Conservation (phyloP, 2,888 invertebrate species). For the Andrena bicolor region DNA sequence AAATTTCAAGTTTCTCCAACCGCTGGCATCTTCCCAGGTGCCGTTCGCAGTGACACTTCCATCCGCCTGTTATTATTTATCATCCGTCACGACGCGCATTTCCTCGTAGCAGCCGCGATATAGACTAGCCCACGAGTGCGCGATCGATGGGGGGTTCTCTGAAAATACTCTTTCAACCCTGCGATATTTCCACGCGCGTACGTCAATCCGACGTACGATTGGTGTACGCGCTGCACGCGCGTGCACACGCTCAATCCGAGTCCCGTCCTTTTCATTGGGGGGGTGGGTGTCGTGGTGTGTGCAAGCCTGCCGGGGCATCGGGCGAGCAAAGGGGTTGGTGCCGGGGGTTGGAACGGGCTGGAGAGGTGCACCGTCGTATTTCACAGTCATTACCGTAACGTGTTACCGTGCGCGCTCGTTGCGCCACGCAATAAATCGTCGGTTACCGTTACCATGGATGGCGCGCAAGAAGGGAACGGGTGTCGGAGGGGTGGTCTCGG, state of each 20-base stretch:
- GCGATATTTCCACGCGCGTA: constrained; percentile 55
- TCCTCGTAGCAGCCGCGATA: constrained; percentile 33
- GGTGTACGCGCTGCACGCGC: constrained; percentile 11
- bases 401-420: constrained; percentile 78
- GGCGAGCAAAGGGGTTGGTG: constrained; percentile 43
- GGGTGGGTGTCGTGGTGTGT: constrained; percentile 3
- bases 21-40: constrained; percentile 15
- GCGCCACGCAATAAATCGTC: constrained; percentile 81
- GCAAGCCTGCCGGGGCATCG: constrained; percentile 46
- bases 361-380: constrained; percentile 79
- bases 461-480: constrained; percentile 56
- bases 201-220: constrained; percentile 41
- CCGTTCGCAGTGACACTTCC: constrained; percentile 17
- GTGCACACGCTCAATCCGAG: constrained; percentile 55
- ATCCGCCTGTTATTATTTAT: constrained; percentile 44
- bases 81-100: constrained; percentile 20
- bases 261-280: constrained; percentile 64
- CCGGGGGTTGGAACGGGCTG: constrained; percentile 50
- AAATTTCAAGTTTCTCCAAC: background rate
- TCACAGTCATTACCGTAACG: constrained; percentile 83
- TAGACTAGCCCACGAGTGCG: constrained; percentile 10
- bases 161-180: constrained; percentile 46
- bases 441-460: constrained; percentile 78
- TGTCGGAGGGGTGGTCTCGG: constrained; percentile 49
- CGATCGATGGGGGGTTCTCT: constrained; percentile 56